Conservation (phyloP, 2,797 vertebrate species). For the Enteromius fasciolatus region DNA sequence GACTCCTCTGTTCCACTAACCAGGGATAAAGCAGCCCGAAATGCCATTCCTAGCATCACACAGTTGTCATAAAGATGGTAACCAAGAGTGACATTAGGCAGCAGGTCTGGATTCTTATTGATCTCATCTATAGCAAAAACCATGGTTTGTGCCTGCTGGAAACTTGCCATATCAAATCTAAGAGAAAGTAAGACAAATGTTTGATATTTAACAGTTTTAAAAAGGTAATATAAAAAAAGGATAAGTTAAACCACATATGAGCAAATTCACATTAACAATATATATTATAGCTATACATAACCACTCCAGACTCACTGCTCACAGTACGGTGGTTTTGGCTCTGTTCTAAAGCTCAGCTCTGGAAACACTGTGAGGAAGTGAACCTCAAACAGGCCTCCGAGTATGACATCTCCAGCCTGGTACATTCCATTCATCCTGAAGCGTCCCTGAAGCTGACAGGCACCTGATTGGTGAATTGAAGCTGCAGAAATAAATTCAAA, state of each 20-base stretch:
- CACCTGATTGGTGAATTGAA: conserved; percentile 3
- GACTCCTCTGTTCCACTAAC: conserved; percentile 53
- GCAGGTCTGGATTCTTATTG: conserved; percentile 69
- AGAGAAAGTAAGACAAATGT: background rate
- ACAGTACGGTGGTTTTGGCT: conserved; percentile 66
- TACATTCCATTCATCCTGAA: conserved; percentile 63
- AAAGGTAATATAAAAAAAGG: background rate
- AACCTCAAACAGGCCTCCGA: conserved; percentile 72
- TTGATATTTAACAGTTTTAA: background rate
- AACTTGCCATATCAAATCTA: conserved; percentile 68
- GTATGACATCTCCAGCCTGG: conserved; percentile 68
- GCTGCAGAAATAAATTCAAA: conserved; percentile 25
- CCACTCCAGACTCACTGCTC: background rate
- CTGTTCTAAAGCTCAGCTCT: conserved; percentile 66
- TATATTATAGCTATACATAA: background rate
- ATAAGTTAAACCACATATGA: background rate
- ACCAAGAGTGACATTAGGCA: conserved; percentile 66
- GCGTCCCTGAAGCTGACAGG: conserved; percentile 48
- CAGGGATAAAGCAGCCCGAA: conserved; percentile 71
- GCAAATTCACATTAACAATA: background rate
- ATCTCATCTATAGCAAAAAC: conserved; percentile 73
- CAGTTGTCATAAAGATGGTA: conserved; percentile 78
- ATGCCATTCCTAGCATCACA: conserved; percentile 68
- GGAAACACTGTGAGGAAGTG: conserved; percentile 69
- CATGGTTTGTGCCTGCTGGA: conserved; percentile 70